Evolutionary conservation across 2,888 invertebrate genomes (phyloP), one percentile per base, ranked within the genome.

Genomic region (Eucriotettix oculatus): DNA sequence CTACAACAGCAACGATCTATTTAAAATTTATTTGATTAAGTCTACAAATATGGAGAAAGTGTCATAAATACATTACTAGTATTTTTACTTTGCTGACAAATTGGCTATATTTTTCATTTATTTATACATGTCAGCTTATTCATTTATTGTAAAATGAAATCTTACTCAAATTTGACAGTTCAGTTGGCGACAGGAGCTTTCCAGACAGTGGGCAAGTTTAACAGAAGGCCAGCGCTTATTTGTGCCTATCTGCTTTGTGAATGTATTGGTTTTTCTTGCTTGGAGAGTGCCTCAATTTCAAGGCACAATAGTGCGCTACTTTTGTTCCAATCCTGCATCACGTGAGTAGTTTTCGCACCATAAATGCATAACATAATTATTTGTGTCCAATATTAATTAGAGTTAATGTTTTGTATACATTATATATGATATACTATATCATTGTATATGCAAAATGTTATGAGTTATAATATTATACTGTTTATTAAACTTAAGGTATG

Each of bases 271-370:
- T 1, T 95, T 89, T 74, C 74, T 82, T 1, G 80, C 88, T 57
- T 96, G 95, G 95, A 78, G 86, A 64, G 72, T 92, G 9, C 89
- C 87, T 11, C 68, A 78, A 14, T 71, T 88, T 42, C 84, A 86
- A 61, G 79, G 80, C 2, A 72, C 78, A 16, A 92, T 96, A 92
- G 71, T 86, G 56, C 85, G 81, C 70, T 93, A 90, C 74, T 96
- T 96, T 75, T 84, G 85, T 69, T 85, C 88, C 59, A 86, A 86
- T 74, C 91, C 93, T 52, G 81, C 82, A 17, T 83, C 86, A 66
- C 79, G 87, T 88, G 76, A 77, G 83, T 77, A 54, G 53, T 16
- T 42, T 59, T 29, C 5, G 53, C 41, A 14, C 14, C n/a, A 14
- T n/a, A 5, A n/a, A 54, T 54, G 54, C 5, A 10, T n/a, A n/a